Conservation (phyloP, 2,888 invertebrate genomes). For the Syrista parreyssii region DNA sequence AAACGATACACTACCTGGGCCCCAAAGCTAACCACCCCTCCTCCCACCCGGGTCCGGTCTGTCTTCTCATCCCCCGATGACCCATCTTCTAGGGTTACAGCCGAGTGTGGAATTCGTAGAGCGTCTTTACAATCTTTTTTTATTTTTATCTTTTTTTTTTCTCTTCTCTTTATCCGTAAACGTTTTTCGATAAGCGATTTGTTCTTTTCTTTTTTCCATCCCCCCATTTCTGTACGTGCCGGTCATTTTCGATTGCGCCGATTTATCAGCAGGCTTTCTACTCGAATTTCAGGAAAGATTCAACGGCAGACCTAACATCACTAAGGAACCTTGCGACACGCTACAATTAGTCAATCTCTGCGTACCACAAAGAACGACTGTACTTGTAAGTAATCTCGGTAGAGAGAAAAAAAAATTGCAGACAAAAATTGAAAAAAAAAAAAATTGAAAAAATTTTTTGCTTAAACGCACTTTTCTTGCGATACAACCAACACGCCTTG, state of each 20-base stretch:
- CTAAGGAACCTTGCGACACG: slow-evolving; percentile 53
- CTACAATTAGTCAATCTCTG: slow-evolving; percentile 59
- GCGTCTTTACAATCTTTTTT: background rate
- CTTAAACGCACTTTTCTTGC: background rate
- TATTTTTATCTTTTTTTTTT: background rate
- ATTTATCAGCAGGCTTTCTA: background rate
- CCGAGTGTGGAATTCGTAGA: background rate
- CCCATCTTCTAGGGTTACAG: slow-evolving; percentile 1
- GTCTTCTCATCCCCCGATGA: background rate
- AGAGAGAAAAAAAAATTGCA: background rate
- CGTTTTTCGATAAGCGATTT: background rate
- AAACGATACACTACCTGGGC: slow-evolving; percentile 9
- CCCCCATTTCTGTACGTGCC: background rate
- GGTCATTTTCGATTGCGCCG: background rate
- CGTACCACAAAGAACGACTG: slow-evolving; percentile 54
- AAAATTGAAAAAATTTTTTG: background rate
- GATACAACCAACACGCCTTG: background rate
- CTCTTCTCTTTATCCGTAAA: background rate
- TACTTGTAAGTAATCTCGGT: slow-evolving; percentile 54
- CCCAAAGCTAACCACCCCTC: background rate
- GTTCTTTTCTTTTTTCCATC: background rate
- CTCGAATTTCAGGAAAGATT: slow-evolving; percentile 58
- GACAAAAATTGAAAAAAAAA: background rate
- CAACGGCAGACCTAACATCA: slow-evolving; percentile 48
- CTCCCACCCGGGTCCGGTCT: background rate